Evolutionary conservation across 2,888 invertebrate genomes (phyloP).

Genomic region (Tryphoninae sp.): DNA sequence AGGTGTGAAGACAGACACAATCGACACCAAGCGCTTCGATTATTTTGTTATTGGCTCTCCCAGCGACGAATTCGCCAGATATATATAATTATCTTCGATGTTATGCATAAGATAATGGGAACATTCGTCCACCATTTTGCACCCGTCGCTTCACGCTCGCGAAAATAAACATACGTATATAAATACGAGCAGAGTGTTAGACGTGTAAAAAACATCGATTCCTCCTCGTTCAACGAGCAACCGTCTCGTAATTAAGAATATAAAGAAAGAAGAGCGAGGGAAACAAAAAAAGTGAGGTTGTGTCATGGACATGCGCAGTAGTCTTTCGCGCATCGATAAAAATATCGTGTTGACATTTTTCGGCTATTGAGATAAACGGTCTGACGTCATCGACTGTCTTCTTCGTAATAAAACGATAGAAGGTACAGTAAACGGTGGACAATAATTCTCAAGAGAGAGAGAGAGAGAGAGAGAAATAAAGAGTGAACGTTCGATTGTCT

Average conservation of each 20-base stretch:
- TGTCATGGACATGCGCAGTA: background rate
- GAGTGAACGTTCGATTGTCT: background rate
- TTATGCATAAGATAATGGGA: background rate
- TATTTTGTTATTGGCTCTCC: background rate
- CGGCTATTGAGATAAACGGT: conserved; percentile 11
- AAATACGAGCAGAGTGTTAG: background rate
- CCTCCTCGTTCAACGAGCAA: background rate
- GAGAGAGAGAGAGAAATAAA: background rate
- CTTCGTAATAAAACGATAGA: background rate
- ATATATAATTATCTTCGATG: background rate
- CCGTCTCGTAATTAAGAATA: background rate
- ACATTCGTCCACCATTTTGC: background rate
- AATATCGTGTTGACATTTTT: background rate
- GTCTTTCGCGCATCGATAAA: background rate
- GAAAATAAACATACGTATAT: background rate
- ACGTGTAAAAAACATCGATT: background rate
- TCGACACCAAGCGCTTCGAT: background rate
- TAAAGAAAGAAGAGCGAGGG: background rate
- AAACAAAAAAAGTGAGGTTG: background rate
- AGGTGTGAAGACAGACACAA: conserved; percentile 23
- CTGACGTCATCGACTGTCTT: conserved; percentile 27
- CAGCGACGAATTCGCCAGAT: background rate
- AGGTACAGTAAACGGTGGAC: background rate
- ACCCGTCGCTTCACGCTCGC: background rate
- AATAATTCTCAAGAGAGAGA: background rate